A percentile compares a stretch with the other conserved stretches of the same genome.
Evolutionary conservation across 35 echinoderm and acorn worm species (phyloP).

Genomic region (Ophiothrix spiculata): DNA sequence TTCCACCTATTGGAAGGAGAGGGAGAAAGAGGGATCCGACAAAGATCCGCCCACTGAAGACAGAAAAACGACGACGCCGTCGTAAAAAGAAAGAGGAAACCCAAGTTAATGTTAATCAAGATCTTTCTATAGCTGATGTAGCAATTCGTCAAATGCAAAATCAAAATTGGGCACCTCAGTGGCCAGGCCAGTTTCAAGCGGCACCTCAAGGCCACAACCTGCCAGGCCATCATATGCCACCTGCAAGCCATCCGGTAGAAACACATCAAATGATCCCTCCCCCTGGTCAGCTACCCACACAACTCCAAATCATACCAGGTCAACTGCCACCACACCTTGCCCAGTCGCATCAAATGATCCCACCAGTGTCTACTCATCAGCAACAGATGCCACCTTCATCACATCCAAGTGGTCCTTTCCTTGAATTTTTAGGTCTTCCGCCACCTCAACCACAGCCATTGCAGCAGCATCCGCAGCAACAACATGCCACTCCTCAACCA

Average conservation of each 20-base stretch:
- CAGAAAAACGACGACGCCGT: neutral
- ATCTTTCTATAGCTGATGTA: neutral
- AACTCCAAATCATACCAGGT: neutral
- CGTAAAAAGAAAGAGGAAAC: neutral
- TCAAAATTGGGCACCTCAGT: neutral
- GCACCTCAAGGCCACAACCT: too few relatives aligned
- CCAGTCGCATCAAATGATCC: neutral
- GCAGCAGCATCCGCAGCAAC: too few relatives aligned
- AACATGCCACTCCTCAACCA: neutral
- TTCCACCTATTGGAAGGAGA: neutral
- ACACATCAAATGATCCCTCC: neutral
- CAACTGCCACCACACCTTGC: neutral
- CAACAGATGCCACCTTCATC: neutral
- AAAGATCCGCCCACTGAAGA: neutral
- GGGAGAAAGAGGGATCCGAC: neutral
- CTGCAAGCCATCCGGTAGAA: neutral
- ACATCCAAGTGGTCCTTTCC: neutral
- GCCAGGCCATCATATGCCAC: neutral
- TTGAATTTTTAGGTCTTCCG: constrained; percentile 4
- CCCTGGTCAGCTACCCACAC: neutral
- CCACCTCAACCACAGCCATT: too few relatives aligned
- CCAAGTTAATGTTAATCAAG: neutral
- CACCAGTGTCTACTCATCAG: neutral
- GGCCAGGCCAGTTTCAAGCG: neutral
- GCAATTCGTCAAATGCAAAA: neutral